Base-by-base conservation (phyloP, 1,140 invertebrate genomes). In the Andricus grossulariae region DNA sequence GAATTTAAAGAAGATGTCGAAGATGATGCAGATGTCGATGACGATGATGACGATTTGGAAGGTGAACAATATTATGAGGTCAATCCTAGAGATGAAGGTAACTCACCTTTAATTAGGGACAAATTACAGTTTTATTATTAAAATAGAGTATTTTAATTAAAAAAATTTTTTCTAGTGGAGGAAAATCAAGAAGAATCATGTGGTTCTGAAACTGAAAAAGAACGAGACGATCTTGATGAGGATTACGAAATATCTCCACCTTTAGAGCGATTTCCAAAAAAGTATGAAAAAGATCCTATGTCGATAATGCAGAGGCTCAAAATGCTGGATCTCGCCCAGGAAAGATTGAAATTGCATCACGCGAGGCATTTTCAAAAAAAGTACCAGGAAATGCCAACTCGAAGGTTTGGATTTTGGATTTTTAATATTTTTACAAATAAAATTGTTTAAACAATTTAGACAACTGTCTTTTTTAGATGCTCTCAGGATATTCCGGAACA, bases 171-270 rank as follows among this genome's bases (percentile, higher is more conserved):
- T 76, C 12, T 13, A 76, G 81, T 49, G 6, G 83, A 83, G 16
- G 84, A 85, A 0, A 79, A 82, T 77, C 76, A 25, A 13, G 83
- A 80, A 15, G 79, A 80, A 25, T 1, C 45, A 32, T 74, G 16
- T n/a, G 80, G 80, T 16, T 78, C 60, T 19, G n/a, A 25, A n/a
- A 39, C 25, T n/a, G 70, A 77, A 52, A 87, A 85, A 50, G 79
- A 85, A 45, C 85, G 84, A 45, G 81, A 85, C 32, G 86, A 86
- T 50, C 82, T 75, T 5, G 84, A 86, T 32, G 85, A 87, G 32
- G 85, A 84, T 72, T 85, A 83, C 12, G 83, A 84, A 18, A 12
- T 18, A 4, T 50, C 81, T 49, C 50, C 54, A 19, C n/a, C 15
- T 66, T 45, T 19, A 1, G 8, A 25, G 32, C 45, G 74, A 50